Percentiles rank a stretch among this genome's conserved stretches.
phyloP scores from a whole-genome alignment of 1,140 invertebrate species.

The silkworm (Bombyx mori) region ASM3026992v2 NC_085122.1:5458501-5459000 shows the following conservation, averaged over 20 bases:
- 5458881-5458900: too few relatives aligned
- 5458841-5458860: constrained; percentile 33
- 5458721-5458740: constrained; percentile 66
- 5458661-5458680: constrained; percentile 56
- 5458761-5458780: constrained; percentile 64
- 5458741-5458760: constrained; percentile 22
- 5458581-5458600: too few relatives aligned
- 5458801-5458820: constrained; percentile 16
- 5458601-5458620: background rate
- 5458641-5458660: constrained; percentile 56
- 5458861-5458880: background rate
- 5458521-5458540: too few relatives aligned
- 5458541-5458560: too few relatives aligned
- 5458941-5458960: too few relatives aligned
- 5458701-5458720: constrained; percentile 64
- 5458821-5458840: constrained; percentile 52
- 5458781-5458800: constrained; percentile 34
- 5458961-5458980: too few relatives aligned
- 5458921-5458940: too few relatives aligned
- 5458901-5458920: too few relatives aligned
- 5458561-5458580: too few relatives aligned
- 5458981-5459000: too few relatives aligned
- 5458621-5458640: constrained; percentile 30
- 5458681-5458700: constrained; percentile 62
- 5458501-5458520: too few relatives aligned